phyloP scores from a whole-genome alignment of 2,113 vertebrate genomes.

The Toxotes chatareus region DNA sequence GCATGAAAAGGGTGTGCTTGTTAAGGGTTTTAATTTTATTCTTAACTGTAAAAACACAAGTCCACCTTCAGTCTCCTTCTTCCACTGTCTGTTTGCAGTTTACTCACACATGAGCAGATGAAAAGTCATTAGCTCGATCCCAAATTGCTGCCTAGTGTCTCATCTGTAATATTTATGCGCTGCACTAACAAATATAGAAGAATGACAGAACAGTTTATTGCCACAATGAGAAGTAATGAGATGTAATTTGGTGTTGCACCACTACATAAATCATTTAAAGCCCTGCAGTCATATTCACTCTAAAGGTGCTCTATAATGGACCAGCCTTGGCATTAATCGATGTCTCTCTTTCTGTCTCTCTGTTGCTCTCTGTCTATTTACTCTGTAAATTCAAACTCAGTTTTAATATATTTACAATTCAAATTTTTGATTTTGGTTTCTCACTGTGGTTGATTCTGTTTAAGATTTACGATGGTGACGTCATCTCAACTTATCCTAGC shows the following conservation, averaged over 20 bases:
- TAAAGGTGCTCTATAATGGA: conserved; percentile 47
- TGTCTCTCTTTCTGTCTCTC: conserved; percentile 21
- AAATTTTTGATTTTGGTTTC: not conserved
- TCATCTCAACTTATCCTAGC: not conserved
- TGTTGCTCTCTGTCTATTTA: not conserved
- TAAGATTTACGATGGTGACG: too few relatives aligned
- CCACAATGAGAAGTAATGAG: conserved; percentile 74
- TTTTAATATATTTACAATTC: not conserved
- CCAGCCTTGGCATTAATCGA: conserved; percentile 24
- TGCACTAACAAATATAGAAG: conserved; percentile 65
- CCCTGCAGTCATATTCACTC: conserved; percentile 38
- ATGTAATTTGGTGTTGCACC: conserved; percentile 69
- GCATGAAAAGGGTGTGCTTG: not conserved
- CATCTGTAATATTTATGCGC: conserved; percentile 71
- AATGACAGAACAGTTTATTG: conserved; percentile 71
- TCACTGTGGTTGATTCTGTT: not conserved
- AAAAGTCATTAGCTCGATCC: conserved; percentile 47
- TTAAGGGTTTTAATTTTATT: not conserved
- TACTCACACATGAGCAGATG: conserved; percentile 39
- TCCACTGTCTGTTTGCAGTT: conserved; percentile 19
- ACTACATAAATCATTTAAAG: conserved; percentile 69
- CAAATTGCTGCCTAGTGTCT: conserved; percentile 56
- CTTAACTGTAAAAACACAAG: not conserved
- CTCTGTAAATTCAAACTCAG: not conserved
- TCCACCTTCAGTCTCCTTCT: conserved; percentile 10